Evolutionary conservation across 2,113 vertebrate species (phyloP), one percentile per base, ranked within the genome.

Genomic region (Tragelaphus imberbis): DNA sequence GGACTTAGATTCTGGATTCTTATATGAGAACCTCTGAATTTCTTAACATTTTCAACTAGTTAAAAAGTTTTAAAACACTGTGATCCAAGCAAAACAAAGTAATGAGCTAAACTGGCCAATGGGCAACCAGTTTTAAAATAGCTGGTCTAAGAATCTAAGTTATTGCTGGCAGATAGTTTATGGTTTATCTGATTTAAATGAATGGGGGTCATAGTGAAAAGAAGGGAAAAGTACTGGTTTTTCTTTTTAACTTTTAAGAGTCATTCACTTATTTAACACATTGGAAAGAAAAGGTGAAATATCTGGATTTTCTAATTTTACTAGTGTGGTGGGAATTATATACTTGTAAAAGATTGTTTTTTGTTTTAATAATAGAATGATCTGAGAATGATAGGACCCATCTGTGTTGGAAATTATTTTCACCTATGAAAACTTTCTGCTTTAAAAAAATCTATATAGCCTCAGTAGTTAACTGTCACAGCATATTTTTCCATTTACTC

Each of bases 401-500:
- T 91, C 58, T 68, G 36, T 94, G 5, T n/a, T 77, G 49, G 47
- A 82, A 97, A 2, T 28, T 85, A 95, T 87, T 97, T 96, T 7
- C 2, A 94, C 53, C 19, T 96, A 68, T 93, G 59, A 95, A 88
- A 63, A 85, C 23, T 89, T 71, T 13, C 27, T 85, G 4, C 80
- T 71, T 79, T 23, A 33, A 47, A 56, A 61, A 87, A 75, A 17
- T 51, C 25, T 0, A 0, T 63, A 40, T 84, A 51, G 2, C 59
- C 49, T 90, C 79, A 59, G 3, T 51, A 17, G 28, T 61, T 84
- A 94, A 58, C 40, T 95, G 17, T 40, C 27, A 93, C 59, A 30
- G 17, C 51, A 36, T 63, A 44, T 97, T 82, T 89, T 55, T 97
- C 96, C 55, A 19, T 91, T 80, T 90, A 27, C 68, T 95, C 27